phyloP scores from a whole-genome alignment of 1,140 invertebrate genomes.

The Papilio polyxenes region DNA sequence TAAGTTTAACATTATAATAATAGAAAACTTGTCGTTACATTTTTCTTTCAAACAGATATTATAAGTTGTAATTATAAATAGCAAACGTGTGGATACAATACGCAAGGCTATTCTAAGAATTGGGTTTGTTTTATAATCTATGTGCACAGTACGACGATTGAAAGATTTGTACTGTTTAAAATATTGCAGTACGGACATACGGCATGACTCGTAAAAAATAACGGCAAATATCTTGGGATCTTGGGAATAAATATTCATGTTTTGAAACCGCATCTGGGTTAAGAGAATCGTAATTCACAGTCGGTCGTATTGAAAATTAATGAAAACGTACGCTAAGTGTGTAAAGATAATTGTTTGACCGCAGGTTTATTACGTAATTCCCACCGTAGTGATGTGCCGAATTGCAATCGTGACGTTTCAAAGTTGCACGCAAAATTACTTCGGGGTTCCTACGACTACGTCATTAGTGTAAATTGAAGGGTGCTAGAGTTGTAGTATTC shows the following conservation, averaged over 20 bases:
- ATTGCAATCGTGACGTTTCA: conserved; percentile 41
- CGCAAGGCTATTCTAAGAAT: conserved; percentile 73
- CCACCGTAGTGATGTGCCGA: conserved; percentile 17
- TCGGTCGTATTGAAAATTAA: conserved; percentile 49
- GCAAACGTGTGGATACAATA: conserved; percentile 74
- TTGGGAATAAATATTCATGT: conserved; percentile 51
- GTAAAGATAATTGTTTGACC: conserved; percentile 37
- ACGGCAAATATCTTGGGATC: conserved; percentile 49
- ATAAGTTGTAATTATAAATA: conserved; percentile 77
- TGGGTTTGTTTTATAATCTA: conserved; percentile 66
- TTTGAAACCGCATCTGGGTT: conserved; percentile 55
- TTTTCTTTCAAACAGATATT: conserved; percentile 52
- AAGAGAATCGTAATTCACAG: conserved; percentile 52
- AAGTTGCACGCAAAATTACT: conserved; percentile 42
- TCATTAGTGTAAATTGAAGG: conserved; percentile 44
- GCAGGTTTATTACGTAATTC: conserved; percentile 34
- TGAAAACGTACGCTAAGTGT: conserved; percentile 46
- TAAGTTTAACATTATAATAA: conserved; percentile 48
- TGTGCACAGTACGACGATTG: conserved; percentile 57
- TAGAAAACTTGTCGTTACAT: conserved; percentile 49
- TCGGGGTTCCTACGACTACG: conserved; percentile 41
- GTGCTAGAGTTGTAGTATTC: conserved; percentile 39
- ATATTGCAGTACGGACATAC: conserved; percentile 50
- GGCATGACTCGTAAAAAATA: conserved; percentile 52
- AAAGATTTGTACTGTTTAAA: conserved; percentile 55